phyloP scores from a whole-genome alignment of 2,113 vertebrate species.

The Saguinus midas region DNA sequence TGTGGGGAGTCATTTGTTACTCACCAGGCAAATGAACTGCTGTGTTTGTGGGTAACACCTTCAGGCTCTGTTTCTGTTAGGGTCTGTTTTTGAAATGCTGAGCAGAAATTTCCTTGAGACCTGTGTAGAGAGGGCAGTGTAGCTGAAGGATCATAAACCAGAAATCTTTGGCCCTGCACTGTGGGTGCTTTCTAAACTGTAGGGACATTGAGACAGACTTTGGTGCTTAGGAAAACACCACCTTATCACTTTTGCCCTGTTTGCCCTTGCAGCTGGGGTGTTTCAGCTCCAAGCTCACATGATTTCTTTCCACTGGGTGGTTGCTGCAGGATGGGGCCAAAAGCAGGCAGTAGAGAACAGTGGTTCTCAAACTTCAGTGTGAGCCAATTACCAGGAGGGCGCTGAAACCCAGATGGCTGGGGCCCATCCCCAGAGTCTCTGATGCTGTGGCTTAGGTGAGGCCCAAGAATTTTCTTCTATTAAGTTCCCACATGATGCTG shows the following conservation, averaged over 20 bases:
- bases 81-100: not conserved
- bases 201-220: too few relatives aligned
- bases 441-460: not conserved
- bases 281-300: not conserved
- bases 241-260: not conserved
- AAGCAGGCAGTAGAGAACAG: not conserved
- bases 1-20: too few relatives aligned
- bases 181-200: not conserved
- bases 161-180: not conserved
- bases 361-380: not conserved
- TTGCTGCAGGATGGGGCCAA: not conserved
- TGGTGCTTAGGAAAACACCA: not conserved
- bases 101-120: not conserved
- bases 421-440: not conserved
- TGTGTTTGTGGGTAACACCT: not conserved
- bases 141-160: not conserved
- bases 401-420: not conserved
- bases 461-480: not conserved
- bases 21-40: too few relatives aligned
- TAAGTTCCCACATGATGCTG: not conserved
- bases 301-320: not conserved
- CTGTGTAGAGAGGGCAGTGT: not conserved
- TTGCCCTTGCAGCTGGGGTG: not conserved
- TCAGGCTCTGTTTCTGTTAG: not conserved
- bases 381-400: not conserved